Evolutionary conservation across 92 coral and sea anemone species (phyloP).

Genomic region (Nematostella vectensis): DNA sequence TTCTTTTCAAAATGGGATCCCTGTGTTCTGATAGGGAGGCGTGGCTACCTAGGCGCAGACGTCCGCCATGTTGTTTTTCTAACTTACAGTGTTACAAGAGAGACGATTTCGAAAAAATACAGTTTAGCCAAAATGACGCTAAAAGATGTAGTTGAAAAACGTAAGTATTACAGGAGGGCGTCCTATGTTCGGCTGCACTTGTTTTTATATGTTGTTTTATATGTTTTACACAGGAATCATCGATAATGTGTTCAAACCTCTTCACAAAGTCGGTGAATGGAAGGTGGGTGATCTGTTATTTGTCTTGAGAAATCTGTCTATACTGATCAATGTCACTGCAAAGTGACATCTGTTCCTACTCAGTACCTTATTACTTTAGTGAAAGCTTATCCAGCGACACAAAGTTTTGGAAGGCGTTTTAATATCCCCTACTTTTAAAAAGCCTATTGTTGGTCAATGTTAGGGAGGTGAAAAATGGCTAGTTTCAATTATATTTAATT

Average conservation of each 20-base stretch:
- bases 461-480: too few relatives aligned
- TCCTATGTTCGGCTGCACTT: background rate
- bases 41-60: background rate
- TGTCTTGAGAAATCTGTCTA: background rate
- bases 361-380: too few relatives aligned
- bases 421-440: too few relatives aligned
- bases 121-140: conserved; percentile 55
- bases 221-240: conserved; percentile 45
- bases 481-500: too few relatives aligned
- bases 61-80: background rate
- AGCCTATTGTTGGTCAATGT: too few relatives aligned
- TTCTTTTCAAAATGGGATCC: too few relatives aligned
- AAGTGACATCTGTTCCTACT: too few relatives aligned
- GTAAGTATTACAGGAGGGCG: conserved; percentile 28
- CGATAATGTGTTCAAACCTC: conserved; percentile 72
- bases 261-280: conserved; percentile 62
- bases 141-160: conserved; percentile 82
- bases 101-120: background rate
- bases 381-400: too few relatives aligned
- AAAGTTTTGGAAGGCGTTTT: too few relatives aligned
- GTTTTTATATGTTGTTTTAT: background rate
- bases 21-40: too few relatives aligned
- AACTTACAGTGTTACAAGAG: too few relatives aligned
- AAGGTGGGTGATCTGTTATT: conserved; percentile 36
- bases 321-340: background rate